Conservation (phyloP, 2,797 vertebrate genomes). For the Cygnus olor region DNA sequence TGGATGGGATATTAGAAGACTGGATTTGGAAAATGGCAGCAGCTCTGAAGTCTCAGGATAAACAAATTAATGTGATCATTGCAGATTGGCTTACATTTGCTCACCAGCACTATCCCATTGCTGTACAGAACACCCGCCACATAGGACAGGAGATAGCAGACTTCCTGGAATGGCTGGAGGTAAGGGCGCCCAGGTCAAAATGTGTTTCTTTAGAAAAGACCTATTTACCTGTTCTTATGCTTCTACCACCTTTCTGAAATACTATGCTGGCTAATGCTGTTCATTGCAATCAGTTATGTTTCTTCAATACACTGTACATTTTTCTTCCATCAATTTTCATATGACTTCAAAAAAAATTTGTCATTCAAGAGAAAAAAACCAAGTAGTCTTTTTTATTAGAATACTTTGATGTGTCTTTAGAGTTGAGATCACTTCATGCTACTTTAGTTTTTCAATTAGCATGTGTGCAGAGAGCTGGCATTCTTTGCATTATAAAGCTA, state of each 20-base stretch:
- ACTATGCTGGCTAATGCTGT: not conserved
- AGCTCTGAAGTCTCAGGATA: conserved; percentile 79
- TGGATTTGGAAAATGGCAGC: conserved; percentile 88
- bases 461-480: not conserved
- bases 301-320: not conserved
- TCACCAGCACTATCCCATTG: conserved; percentile 86
- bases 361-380: not conserved
- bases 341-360: not conserved
- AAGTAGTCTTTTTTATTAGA: not conserved
- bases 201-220: not conserved
- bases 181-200: conserved; percentile 45
- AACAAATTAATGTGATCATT: conserved; percentile 85
- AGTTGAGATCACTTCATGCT: not conserved
- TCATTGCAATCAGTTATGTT: not conserved
- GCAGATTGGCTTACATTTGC: conserved; percentile 89
- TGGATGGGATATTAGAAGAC: conserved; percentile 87
- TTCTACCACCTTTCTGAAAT: not conserved
- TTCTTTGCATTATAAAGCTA: not conserved
- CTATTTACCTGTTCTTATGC: not conserved
- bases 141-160: conserved; percentile 89
- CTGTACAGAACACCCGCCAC: conserved; percentile 84
- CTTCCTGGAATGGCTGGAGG: conserved; percentile 89
- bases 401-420: not conserved
- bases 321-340: not conserved
- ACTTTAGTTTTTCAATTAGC: not conserved